Percentiles rank a stretch among this genome's conserved stretches.
Conservation (phyloP, 2,797 vertebrate species). For the Sebastes vulpes region DNA sequence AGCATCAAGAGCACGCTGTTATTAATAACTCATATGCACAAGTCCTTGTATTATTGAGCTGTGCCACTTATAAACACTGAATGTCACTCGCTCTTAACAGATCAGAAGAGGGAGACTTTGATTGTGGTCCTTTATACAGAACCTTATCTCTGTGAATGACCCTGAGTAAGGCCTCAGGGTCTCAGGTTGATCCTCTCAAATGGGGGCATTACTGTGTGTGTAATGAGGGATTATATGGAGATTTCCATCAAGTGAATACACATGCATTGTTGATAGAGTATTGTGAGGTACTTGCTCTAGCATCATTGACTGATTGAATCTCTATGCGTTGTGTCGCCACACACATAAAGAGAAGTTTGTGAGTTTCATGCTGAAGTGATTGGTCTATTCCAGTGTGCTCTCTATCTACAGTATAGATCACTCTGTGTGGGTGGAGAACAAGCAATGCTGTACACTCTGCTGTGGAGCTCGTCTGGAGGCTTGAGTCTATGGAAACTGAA, state of each 20-base stretch:
- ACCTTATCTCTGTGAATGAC: conserved; percentile 15
- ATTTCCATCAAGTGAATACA: conserved; percentile 32
- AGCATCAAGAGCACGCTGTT: conserved; percentile 34
- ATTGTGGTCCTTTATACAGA: conserved; percentile 19
- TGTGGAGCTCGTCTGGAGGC: conserved; percentile 17
- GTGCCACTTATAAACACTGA: conserved; percentile 35
- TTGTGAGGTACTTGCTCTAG: neutral
- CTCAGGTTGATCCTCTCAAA: conserved; percentile 15
- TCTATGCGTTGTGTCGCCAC: neutral
- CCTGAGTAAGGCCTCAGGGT: neutral
- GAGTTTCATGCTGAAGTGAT: conserved; percentile 21
- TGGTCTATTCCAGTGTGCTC: conserved; percentile 23
- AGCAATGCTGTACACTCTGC: conserved; percentile 24
- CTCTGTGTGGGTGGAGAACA: conserved; percentile 56
- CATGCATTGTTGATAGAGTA: conserved; percentile 10
- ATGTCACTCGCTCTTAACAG: conserved; percentile 28
- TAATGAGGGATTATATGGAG: conserved; percentile 20
- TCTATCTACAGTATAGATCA: conserved; percentile 51
- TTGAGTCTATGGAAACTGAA: conserved; percentile 36
- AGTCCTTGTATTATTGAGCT: conserved; percentile 49
- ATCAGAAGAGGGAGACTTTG: conserved; percentile 12
- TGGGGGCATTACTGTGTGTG: neutral
- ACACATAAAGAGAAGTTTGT: neutral
- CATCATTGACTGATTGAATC: conserved; percentile 7
- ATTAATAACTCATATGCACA: conserved; percentile 74